These are phyloP conservation scores for Phorcus lineatus DNA, from an alignment of 2,888 invertebrate species.

Conservation along the genomic window DNA sequence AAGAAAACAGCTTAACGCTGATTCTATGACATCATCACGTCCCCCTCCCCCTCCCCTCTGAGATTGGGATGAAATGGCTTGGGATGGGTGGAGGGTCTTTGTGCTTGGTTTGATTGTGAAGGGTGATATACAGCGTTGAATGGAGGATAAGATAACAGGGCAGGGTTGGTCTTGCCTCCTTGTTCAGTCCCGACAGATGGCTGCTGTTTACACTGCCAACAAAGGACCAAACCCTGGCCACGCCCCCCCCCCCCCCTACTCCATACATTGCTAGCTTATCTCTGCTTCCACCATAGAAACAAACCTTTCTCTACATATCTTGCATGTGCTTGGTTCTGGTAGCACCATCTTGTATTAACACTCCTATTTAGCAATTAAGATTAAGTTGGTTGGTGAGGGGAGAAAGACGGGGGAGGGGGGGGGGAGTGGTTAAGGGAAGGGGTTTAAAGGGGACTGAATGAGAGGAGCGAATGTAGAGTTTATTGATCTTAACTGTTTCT, in stretches of 20 bases:
- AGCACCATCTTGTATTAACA: not conserved
- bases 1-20: slow-evolving; percentile 28
- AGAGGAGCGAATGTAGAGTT: not conserved
- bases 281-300: slow-evolving; percentile 9
- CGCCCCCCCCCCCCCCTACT: not conserved
- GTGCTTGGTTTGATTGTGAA: slow-evolving; percentile 3
- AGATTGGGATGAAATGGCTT: not conserved
- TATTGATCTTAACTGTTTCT: slow-evolving; percentile 10
- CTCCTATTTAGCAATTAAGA: slow-evolving; percentile 8
- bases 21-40: slow-evolving; percentile 18
- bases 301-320: not conserved
- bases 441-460: not conserved
- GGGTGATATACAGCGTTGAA: slow-evolving; percentile 11
- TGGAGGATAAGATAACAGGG: slow-evolving; percentile 22
- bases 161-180: slow-evolving; percentile 8
- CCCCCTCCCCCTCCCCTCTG: slow-evolving; percentile 10
- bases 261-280: slow-evolving; percentile 20
- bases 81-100: not conserved
- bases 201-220: slow-evolving; percentile 38
- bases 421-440: not conserved
- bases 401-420: not conserved
- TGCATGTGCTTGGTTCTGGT: not conserved
- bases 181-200: slow-evolving; percentile 36
- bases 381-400: not conserved
- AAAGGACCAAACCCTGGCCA: slow-evolving; percentile 20